Percentiles rank a stretch among this genome's conserved stretches.
phyloP scores from a whole-genome alignment of 2,888 invertebrate species.

The Andricus curvator region DNA sequence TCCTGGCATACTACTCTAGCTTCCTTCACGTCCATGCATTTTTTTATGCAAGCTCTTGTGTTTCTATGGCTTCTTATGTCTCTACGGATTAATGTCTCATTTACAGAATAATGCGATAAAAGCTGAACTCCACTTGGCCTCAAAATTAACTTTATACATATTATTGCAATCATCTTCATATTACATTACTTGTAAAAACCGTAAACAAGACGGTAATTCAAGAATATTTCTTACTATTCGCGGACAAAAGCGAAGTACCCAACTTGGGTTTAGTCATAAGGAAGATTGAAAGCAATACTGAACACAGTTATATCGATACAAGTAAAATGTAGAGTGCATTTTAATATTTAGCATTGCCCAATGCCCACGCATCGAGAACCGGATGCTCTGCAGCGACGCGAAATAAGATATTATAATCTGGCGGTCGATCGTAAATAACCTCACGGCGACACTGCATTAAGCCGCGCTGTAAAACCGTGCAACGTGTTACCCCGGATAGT shows the following conservation, averaged over 20 bases:
- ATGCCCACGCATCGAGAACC: slow-evolving; percentile 63
- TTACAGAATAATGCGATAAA: slow-evolving; percentile 42
- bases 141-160: slow-evolving; percentile 65
- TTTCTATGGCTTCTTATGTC: too few relatives aligned
- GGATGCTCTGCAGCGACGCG: slow-evolving; percentile 66
- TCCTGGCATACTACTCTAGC: too few relatives aligned
- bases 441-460: slow-evolving; percentile 70
- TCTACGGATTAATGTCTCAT: too few relatives aligned
- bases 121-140: slow-evolving; percentile 56
- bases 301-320: slow-evolving; percentile 46
- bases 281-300: slow-evolving; percentile 64
- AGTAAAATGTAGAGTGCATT: slow-evolving; percentile 59
- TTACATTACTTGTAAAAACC: slow-evolving; percentile 60
- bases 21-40: too few relatives aligned
- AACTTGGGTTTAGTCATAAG: slow-evolving; percentile 65
- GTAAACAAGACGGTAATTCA: slow-evolving; percentile 67
- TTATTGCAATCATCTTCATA: slow-evolving; percentile 60
- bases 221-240: slow-evolving; percentile 56
- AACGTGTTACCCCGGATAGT: slow-evolving; percentile 68
- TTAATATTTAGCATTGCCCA: slow-evolving; percentile 58
- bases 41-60: too few relatives aligned
- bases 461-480: slow-evolving; percentile 70
- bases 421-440: slow-evolving; percentile 70
- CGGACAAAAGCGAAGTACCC: slow-evolving; percentile 51
- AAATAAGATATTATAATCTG: slow-evolving; percentile 75